Conservation (phyloP, 2,797 vertebrate species). For the Acestrorhynchus altus region DNA sequence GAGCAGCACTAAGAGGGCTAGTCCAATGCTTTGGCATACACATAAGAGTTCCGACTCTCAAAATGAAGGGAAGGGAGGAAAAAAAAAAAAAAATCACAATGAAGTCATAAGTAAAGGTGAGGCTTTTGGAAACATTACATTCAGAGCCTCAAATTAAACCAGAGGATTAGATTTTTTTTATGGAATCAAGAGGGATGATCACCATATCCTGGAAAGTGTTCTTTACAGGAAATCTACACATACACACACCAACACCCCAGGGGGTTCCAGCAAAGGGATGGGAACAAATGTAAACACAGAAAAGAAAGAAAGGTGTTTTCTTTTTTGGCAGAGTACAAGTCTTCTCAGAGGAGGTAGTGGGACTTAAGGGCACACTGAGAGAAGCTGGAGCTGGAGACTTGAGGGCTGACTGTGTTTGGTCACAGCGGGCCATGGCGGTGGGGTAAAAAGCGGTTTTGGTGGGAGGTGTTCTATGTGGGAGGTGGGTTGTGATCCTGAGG, state of each 20-base stretch:
- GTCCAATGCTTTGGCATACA: conserved; percentile 55
- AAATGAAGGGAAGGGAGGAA: background rate
- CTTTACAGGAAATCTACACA: conserved; percentile 2
- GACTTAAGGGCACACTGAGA: conserved; percentile 61
- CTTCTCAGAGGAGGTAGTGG: conserved; percentile 92
- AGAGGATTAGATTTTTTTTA: too few species aligned
- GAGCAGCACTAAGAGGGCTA: conserved; percentile 34
- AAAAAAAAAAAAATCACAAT: too few species aligned
- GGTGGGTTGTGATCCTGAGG: conserved; percentile 75
- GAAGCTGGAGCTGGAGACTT: conserved; percentile 59
- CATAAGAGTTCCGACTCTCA: conserved; percentile 15
- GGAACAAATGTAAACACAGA: conserved; percentile 77
- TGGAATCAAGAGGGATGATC: too few species aligned
- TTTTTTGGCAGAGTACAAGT: conserved; percentile 86
- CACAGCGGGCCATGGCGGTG: background rate
- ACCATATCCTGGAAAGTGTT: background rate
- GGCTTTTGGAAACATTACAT: conserved; percentile 75
- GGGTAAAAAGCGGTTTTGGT: conserved; percentile 72
- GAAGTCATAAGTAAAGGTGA: conserved; percentile 36
- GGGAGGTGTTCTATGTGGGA: conserved; percentile 80
- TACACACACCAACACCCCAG: conserved; percentile 30
- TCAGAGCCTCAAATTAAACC: conserved; percentile 64
- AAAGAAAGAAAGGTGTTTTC: conserved; percentile 73
- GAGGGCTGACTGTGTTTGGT: conserved; percentile 19
- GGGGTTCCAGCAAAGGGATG: conserved; percentile 44